Conservation (phyloP, 2,888 invertebrate genomes). For the Stenodema calcarata region DNA sequence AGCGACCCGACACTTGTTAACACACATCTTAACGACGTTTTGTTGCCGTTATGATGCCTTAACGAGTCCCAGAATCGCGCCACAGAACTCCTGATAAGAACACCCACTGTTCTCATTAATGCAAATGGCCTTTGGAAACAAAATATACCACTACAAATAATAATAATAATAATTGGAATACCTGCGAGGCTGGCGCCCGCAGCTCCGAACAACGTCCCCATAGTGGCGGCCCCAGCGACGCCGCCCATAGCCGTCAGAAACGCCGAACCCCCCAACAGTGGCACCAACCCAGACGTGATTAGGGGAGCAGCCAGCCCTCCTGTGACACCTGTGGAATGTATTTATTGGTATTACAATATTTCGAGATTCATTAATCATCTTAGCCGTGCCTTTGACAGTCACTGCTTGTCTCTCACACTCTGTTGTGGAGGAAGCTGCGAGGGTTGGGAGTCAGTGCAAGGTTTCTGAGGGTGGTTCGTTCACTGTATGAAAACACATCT, state of each 20-base stretch:
- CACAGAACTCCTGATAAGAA: too few relatives aligned
- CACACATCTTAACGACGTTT: too few relatives aligned
- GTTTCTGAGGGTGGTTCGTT: neutral
- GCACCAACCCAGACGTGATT: constrained; percentile 66
- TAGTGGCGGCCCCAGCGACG: constrained; percentile 65
- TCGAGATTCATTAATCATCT: too few relatives aligned
- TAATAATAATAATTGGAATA: too few relatives aligned
- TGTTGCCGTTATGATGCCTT: too few relatives aligned
- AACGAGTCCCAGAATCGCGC: too few relatives aligned
- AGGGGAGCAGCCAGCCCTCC: constrained; percentile 73
- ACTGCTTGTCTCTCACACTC: neutral
- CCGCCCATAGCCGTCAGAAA: constrained; percentile 64
- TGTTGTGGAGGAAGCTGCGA: neutral
- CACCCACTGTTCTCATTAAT: too few relatives aligned
- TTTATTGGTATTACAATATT: too few relatives aligned
- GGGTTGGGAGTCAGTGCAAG: neutral
- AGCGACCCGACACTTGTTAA: too few relatives aligned
- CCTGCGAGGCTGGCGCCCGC: constrained; percentile 72
- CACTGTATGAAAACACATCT: neutral
- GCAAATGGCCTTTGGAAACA: too few relatives aligned
- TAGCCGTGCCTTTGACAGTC: neutral
- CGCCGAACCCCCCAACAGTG: constrained; percentile 62
- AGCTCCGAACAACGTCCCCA: constrained; percentile 71
- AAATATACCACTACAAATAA: too few relatives aligned
- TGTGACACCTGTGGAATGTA: constrained; percentile 62